Evolutionary conservation across 2,888 invertebrate species (phyloP), one percentile per base, ranked within the genome.

Genomic region (Quadriops clusia): DNA sequence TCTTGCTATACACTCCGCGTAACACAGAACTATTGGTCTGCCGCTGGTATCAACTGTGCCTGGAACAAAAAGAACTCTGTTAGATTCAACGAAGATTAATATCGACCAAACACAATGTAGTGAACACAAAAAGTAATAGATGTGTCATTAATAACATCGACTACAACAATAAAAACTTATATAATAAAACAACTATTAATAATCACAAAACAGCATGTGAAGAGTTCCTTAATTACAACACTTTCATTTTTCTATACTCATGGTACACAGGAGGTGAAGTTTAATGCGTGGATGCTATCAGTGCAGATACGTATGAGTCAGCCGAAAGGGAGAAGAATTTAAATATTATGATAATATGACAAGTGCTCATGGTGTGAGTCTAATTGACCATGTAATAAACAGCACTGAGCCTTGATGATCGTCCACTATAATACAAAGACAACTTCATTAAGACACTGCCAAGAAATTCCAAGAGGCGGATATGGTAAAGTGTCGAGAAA

Each of bases 41-140:
- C 75, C 78, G 42, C 67, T 64, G 26, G 64, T 54, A 59, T 80
- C 80, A 43, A 67, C 62, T 50, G 73, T 74, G 43, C 81, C 81
- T 81, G 65, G n/a, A 65, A 67, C 44, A 53, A 57, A 44, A 47
- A 51, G 40, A 41, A 41, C 42, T 10, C 3, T 21, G 13, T 14
- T 13, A 22, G 3, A 1, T n/a, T n/a, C n/a, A n/a, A n/a, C n/a
- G n/a, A n/a, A n/a, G n/a, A n/a, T n/a, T n/a, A n/a, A n/a, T n/a
- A n/a, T n/a, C n/a, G n/a, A n/a, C n/a, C n/a, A n/a, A n/a, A n/a
- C n/a, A n/a, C n/a, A n/a, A n/a, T n/a, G n/a, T n/a, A n/a, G n/a
- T n/a, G n/a, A n/a, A n/a, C n/a, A n/a, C n/a, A n/a, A n/a, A n/a
- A n/a, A n/a, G n/a, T n/a, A n/a, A n/a, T n/a, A n/a, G n/a, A n/a